These are phyloP conservation scores for Ctenicera cuprea DNA, from an alignment of 2,888 invertebrate species.

Conservation along the genomic window DNA sequence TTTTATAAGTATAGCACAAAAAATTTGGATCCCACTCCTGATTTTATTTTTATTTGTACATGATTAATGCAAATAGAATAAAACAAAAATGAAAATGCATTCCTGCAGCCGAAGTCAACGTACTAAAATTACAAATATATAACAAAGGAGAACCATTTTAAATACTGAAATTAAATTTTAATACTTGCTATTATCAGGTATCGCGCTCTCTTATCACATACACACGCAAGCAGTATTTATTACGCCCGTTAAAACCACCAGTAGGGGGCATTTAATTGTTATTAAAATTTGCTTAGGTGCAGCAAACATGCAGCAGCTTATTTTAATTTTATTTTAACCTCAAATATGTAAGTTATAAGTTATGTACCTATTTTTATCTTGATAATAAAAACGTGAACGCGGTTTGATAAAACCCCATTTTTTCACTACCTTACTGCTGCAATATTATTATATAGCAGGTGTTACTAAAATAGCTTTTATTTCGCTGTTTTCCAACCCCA, in stretches of 20 bases:
- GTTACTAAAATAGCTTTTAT: slow-evolving; percentile 46
- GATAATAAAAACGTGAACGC: not conserved
- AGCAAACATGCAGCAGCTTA: slow-evolving; percentile 15
- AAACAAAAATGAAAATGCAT: no score
- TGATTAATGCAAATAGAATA: no score
- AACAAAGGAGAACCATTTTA: not conserved
- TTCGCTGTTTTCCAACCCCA: slow-evolving; percentile 41
- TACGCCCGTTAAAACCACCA: not conserved
- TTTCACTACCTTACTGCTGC: not conserved
- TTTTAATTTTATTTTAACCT: not conserved
- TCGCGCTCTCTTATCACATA: slow-evolving; percentile 14
- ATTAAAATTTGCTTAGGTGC: slow-evolving; percentile 20
- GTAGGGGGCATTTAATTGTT: not conserved
- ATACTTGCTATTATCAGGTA: slow-evolving; percentile 22
- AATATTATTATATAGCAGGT: slow-evolving; percentile 18
- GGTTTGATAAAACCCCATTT: not conserved
- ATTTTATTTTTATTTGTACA: no score
- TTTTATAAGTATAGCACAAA: no score
- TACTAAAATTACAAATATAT: not conserved
- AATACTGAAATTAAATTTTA: slow-evolving; percentile 21
- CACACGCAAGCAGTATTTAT: slow-evolving; percentile 28
- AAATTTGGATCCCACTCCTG: no score
- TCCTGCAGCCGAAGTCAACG: no score
- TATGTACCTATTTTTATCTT: slow-evolving; percentile 4
- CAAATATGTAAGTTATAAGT: not conserved